Conservation (phyloP, 2,888 invertebrate species). For the Leucoma salicis region DNA sequence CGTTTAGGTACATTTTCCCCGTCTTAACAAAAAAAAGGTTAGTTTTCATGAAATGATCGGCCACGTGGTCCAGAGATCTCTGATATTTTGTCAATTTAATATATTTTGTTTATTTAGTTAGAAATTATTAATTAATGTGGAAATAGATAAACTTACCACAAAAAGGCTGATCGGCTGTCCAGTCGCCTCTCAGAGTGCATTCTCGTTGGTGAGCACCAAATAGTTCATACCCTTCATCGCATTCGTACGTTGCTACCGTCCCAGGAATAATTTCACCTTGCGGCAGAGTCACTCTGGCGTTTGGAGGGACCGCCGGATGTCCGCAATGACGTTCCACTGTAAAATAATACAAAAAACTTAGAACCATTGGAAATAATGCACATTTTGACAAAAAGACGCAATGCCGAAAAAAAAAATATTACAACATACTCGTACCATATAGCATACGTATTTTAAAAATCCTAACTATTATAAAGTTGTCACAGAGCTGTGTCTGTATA, state of each 20-base stretch:
- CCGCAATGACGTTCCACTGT: conserved; percentile 85
- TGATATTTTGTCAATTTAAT: too few relatives aligned
- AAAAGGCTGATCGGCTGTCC: conserved; percentile 92
- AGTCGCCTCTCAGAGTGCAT: conserved; percentile 87
- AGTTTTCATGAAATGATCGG: too few relatives aligned
- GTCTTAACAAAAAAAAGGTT: too few relatives aligned
- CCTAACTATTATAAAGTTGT: too few relatives aligned
- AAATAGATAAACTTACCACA: conserved; percentile 85
- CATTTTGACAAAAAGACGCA: too few relatives aligned
- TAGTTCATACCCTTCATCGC: conserved; percentile 94
- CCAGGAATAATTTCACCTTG: conserved; percentile 78
- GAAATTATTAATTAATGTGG: background rate
- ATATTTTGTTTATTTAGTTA: too few relatives aligned
- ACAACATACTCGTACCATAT: too few relatives aligned
- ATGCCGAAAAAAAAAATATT: too few relatives aligned
- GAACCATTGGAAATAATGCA: background rate
- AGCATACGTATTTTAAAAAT: too few relatives aligned
- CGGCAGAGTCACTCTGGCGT: conserved; percentile 87
- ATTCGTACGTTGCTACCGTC: conserved; percentile 88
- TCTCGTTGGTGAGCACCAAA: conserved; percentile 88
- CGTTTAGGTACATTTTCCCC: too few relatives aligned
- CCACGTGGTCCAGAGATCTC: too few relatives aligned
- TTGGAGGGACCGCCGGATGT: conserved; percentile 92
- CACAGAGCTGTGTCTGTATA: too few relatives aligned
- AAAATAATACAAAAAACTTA: conserved; percentile 1